phyloP scores from a whole-genome alignment of 2,113 vertebrate genomes.

The Orthonyx spaldingii region DNA sequence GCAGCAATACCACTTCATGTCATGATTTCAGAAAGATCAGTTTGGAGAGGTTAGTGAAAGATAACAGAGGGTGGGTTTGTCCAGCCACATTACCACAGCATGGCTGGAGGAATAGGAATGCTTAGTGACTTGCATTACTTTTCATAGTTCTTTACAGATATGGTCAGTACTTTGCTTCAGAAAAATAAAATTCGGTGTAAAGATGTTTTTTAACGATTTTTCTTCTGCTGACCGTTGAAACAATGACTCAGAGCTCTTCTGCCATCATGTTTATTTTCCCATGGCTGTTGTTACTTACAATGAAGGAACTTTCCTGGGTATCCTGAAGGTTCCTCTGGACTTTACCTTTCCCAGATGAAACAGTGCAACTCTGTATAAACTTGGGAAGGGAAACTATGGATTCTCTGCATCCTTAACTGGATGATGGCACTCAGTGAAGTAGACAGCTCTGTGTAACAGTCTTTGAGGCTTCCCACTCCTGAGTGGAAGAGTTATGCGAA shows the following conservation, averaged over 20 bases:
- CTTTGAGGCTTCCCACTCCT: neutral
- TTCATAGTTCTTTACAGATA: neutral
- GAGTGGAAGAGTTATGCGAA: neutral
- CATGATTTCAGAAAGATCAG: neutral
- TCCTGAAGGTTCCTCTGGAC: neutral
- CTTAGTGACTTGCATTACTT: neutral
- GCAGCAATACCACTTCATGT: neutral
- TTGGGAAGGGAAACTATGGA: neutral
- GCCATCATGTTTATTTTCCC: accelerated
- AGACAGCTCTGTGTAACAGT: neutral
- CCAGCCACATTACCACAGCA: neutral
- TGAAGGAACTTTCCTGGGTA: neutral
- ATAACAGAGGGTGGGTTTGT: neutral
- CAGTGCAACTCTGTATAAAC: neutral
- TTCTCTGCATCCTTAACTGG: neutral
- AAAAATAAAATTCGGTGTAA: neutral
- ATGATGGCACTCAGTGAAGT: neutral
- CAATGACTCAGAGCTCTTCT: neutral
- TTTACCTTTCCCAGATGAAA: neutral
- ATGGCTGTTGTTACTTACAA: neutral
- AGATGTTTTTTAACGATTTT: neutral
- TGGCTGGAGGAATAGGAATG: neutral
- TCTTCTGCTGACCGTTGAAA: neutral
- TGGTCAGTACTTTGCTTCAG: neutral
- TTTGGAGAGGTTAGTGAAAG: neutral